Evolutionary conservation across 2,797 vertebrate species (phyloP), one percentile per base, ranked within the genome.

Genomic region (Myioborus miniatus): DNA sequence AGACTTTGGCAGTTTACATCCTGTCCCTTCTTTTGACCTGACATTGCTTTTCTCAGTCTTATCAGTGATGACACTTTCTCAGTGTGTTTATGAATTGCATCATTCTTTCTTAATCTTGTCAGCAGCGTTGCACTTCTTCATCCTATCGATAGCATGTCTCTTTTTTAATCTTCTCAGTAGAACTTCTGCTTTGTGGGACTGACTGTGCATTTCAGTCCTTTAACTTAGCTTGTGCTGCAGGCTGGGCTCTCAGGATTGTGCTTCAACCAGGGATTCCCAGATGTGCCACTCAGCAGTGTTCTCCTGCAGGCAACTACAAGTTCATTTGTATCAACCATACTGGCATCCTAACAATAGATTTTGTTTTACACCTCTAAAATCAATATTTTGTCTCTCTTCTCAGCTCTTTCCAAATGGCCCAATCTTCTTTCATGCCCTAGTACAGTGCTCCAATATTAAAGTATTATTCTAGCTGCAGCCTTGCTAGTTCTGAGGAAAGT

Each of bases 211-310:
- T 85, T 83, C 39, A 46, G 1, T 39, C 34, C 58, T 78, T 60
- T 41, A 19, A 30, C 37, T 65, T 52, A 7, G 44, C 29, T 30
- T 32, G 30, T 63, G 44, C 27, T 44, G 18, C 1, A 1, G 32
- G 19, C 56, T 69, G 64, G 30, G 12, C 32, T 67, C 37, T 52
- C 32, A 59, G 34, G 30, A 11, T 5, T 12, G 23, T 71, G 49
- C 37, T 67, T 55, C 0, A 0, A 24, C 22, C 12, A 32, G 27
- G 16, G 34, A 4, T 56, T 15, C 24, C 58, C 27, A 64, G 15
- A 60, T 65, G 20, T 68, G 56, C 34, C 46, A 19, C 2, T 3
- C 41, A 60, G 37, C 19, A 52, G 27, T 0, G 1, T 44, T 69
- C 46, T 79, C 36, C 59, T 75, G 37, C 26, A 59, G 32, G 58